phyloP scores from a whole-genome alignment of 2,797 vertebrate species.

The Adrianichthys oophorus region DNA sequence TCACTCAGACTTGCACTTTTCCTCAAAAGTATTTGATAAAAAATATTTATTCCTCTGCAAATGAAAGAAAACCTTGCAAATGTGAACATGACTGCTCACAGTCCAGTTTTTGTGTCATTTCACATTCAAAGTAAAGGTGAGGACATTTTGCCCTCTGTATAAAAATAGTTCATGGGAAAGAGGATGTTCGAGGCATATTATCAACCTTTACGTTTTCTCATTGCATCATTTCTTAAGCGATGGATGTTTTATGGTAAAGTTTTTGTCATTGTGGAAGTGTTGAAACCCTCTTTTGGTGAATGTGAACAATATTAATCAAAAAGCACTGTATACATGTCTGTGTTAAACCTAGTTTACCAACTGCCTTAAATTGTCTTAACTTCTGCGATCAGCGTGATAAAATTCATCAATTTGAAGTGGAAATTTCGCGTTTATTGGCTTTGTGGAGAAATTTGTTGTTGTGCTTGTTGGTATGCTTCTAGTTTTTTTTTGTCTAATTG shows the following conservation, averaged over 20 bases:
- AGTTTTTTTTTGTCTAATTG: too few relatives aligned
- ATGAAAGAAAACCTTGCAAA: not conserved
- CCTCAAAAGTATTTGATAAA: not conserved
- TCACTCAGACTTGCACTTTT: not conserved
- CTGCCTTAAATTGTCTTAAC: slow-evolving; percentile 78
- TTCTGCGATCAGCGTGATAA: slow-evolving; percentile 61
- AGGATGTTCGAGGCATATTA: slow-evolving; percentile 4
- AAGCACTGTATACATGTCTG: slow-evolving; percentile 45
- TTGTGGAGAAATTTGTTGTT: slow-evolving; percentile 16
- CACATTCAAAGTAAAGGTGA: slow-evolving; percentile 55
- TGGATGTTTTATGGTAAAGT: slow-evolving; percentile 13
- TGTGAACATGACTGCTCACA: not conserved
- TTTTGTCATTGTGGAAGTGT: slow-evolving; percentile 3
- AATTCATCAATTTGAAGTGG: slow-evolving; percentile 21
- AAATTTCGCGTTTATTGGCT: slow-evolving; percentile 41
- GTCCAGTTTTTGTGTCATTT: slow-evolving; percentile 65
- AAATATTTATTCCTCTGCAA: not conserved
- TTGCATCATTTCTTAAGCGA: not conserved
- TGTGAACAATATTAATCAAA: slow-evolving; percentile 19
- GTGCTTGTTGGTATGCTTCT: slow-evolving; percentile 15
- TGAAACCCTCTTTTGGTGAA: slow-evolving; percentile 5
- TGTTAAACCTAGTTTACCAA: slow-evolving; percentile 68
- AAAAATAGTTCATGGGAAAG: slow-evolving; percentile 7
- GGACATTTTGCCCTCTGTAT: slow-evolving; percentile 2
- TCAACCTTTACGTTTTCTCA: slow-evolving; percentile 2